Evolutionary conservation across 2,888 invertebrate genomes (phyloP), one percentile per base, ranked within the genome.

Genomic region (Cactoblastis cactorum): DNA sequence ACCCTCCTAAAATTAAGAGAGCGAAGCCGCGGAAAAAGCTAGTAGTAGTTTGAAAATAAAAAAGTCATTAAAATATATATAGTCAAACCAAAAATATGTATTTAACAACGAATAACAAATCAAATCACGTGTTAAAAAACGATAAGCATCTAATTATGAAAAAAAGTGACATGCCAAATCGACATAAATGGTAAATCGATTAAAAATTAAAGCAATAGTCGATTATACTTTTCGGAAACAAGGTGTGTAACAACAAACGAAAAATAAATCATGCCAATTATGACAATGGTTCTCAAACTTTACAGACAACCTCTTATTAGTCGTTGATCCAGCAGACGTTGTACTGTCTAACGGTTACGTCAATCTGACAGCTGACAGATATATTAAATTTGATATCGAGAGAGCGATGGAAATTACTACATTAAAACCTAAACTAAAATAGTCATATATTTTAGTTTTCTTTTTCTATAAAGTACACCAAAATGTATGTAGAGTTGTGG

Each of bases 161-260:
- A 28, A n/a, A 28, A 28, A 15, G 15, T 43, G 43, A 28, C 43
- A 46, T 9, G 35, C 19, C 1, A 35, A 22, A 22, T 35, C 35
- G 19, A 22, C 19, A 22, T 22, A 22, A 46, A 35, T 46, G 46
- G 35, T 19, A 17, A 48, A 37, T 48, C 47, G 37, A 48, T 48
- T 22, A 48, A 37, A 48, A 48, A 48, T 48, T 22, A 37, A 48
- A 48, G 37, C 24, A n/a, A 35, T 19, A 11, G 11, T 8, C 24
- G 11, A 48, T 48, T 48, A 48, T 48, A 24, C n/a, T 22, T 14
- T 17, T 48, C 37, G 47, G 47, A 48, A 47, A 48, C 14, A 37
- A 37, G 47, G 47, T 28, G 47, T 37, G 47, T 48, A 48, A 48
- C 35, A 38, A 37, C 37, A 37, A 37, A 48, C 47, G 37, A 14